A percentile compares a stretch with the other conserved stretches of the same genome.
phyloP scores from a whole-genome alignment of 2,113 vertebrate genomes.

The Baryphthengus martii region DNA sequence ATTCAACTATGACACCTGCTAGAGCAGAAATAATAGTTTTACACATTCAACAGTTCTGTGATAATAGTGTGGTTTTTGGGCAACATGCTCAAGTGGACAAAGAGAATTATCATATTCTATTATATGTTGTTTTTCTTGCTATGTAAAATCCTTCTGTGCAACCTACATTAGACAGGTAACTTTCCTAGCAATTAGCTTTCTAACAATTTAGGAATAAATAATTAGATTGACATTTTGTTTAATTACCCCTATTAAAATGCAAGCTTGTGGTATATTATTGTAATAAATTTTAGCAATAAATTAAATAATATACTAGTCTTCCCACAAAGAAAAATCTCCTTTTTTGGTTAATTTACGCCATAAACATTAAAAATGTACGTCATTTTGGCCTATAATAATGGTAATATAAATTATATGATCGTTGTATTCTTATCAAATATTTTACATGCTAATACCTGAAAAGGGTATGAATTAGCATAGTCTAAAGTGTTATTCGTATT shows the following conservation, averaged over 20 bases:
- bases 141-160: not conserved
- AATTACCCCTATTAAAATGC: constrained; percentile 21
- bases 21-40: not conserved
- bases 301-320: not conserved
- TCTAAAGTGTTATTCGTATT: not conserved
- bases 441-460: not conserved
- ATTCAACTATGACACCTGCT: not conserved
- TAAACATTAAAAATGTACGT: not conserved
- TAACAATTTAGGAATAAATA: not conserved
- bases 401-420: not conserved
- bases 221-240: constrained; percentile 34
- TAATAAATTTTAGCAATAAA: constrained; percentile 31
- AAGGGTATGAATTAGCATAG: not conserved
- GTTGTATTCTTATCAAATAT: not conserved
- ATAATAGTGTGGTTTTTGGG: not conserved
- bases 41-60: not conserved
- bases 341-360: not conserved
- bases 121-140: constrained; percentile 1
- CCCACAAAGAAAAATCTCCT: not conserved
- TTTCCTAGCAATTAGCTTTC: not conserved
- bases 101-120: not conserved
- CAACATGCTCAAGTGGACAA: not conserved
- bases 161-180: not conserved
- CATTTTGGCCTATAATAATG: not conserved
- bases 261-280: not conserved